Evolutionary conservation across 2,797 vertebrate species (phyloP), one percentile per base, ranked within the genome.

Genomic region (Delichon dasypus): DNA sequence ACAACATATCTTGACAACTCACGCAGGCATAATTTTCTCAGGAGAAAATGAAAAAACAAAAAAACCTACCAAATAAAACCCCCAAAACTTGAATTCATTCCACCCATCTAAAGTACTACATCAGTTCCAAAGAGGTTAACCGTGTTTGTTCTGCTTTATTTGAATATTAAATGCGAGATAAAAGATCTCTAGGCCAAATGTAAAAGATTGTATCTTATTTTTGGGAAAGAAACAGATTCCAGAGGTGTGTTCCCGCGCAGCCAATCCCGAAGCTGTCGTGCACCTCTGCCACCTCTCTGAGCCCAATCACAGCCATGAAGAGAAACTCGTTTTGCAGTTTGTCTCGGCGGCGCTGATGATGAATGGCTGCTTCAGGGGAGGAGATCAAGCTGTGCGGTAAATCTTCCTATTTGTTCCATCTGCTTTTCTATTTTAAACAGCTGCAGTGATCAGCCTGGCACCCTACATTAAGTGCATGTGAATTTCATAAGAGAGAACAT

Each of bases 241-340:
- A 98, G 98, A 98, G 98, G 98, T 98, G 98, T 99, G 98, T 97
- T 97, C 66, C 96, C 2, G 67, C 76, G 88, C 38, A 85, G 96
- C 98, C 98, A 99, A 99, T 99, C 44, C 92, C 23, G 25, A 93
- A 85, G 47, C 82, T 68, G 93, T 91, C 7, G 92, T 61, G 93
- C 92, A 84, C 85, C 67, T 85, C 92, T 94, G 94, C 96, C 95
- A 70, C 65, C 60, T 81, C 40, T 20, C 66, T 64, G 32, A 44
- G 65, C 86, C 98, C 98, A 98, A 98, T 98, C 60, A 9, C 72
- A 72, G 92, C 80, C 48, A 14, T 0, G 19, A 77, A 86, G 42
- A 47, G 90, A 93, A 96, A 90, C 90, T 74, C 72, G n/a, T 93
- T 96, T 14, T 53, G 95, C 94, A 87, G 90, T 92, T 85, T 92